A percentile compares a stretch with the other conserved stretches of the same genome.
Evolutionary conservation across 2,888 invertebrate genomes (phyloP).

Genomic region (Siphlonurus alternatus): DNA sequence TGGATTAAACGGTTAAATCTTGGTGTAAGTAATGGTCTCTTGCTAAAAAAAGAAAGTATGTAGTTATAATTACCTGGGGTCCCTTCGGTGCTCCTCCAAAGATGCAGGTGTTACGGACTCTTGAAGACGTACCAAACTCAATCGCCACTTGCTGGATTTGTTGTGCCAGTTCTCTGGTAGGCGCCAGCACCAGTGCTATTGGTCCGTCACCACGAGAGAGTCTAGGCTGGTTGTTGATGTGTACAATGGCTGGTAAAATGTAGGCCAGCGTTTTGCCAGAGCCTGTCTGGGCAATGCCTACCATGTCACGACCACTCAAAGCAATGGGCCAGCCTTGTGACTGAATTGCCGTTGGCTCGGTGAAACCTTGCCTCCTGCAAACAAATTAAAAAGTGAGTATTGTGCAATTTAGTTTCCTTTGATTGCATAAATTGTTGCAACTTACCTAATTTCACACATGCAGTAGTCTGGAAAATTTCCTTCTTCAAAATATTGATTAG

Average conservation of each 20-base stretch:
- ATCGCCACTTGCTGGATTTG: constrained; percentile 78
- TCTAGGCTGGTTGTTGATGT: constrained; percentile 80
- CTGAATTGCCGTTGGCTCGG: constrained; percentile 71
- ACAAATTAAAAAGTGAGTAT: background rate
- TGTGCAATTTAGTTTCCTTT: too few species aligned
- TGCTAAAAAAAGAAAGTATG: constrained; percentile 15
- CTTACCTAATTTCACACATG: constrained; percentile 47
- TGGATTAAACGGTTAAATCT: background rate
- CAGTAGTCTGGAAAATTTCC: constrained; percentile 77
- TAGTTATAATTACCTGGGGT: constrained; percentile 32
- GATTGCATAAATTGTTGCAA: too few species aligned
- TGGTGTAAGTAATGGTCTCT: background rate
- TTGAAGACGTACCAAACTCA: constrained; percentile 66
- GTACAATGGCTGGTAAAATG: constrained; percentile 84
- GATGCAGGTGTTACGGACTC: constrained; percentile 68
- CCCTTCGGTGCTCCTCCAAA: constrained; percentile 86
- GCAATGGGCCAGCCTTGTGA: constrained; percentile 82
- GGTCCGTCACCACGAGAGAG: constrained; percentile 82
- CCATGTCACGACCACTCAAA: constrained; percentile 66
- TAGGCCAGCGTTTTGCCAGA: constrained; percentile 75
- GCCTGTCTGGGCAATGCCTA: constrained; percentile 75
- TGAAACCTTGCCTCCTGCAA: constrained; percentile 44
- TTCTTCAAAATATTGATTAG: constrained; percentile 80
- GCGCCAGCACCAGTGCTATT: constrained; percentile 76
- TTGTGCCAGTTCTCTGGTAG: constrained; percentile 75